Conservation (phyloP, 2,797 vertebrate genomes). For the Streptopelia turtur region DNA sequence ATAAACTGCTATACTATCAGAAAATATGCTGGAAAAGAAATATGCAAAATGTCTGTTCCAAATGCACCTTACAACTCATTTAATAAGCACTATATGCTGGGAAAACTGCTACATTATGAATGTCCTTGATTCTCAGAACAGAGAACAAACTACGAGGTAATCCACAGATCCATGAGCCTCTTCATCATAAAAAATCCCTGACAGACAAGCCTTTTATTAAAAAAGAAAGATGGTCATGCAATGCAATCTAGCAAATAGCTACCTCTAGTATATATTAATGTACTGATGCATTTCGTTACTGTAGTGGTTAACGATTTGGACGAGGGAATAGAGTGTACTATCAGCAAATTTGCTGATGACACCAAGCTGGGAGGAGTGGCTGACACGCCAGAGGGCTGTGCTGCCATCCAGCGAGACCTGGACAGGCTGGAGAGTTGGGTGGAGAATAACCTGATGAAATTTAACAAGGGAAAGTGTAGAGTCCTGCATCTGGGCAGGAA, state of each 20-base stretch:
- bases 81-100: background rate
- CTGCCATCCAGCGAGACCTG: too few species aligned
- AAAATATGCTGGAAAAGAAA: background rate
- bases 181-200: background rate
- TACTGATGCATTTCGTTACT: background rate
- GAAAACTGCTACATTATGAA: background rate
- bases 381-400: too few species aligned
- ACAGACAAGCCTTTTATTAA: background rate
- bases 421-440: too few species aligned
- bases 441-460: too few species aligned
- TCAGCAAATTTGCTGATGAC: too few species aligned
- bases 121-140: background rate
- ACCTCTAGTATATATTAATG: background rate
- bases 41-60: background rate
- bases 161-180: background rate
- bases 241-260: background rate
- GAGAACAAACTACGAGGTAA: background rate
- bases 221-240: background rate
- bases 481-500: too few species aligned
- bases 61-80: background rate
- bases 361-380: too few species aligned
- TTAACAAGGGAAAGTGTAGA: too few species aligned
- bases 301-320: background rate
- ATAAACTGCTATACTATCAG: background rate
- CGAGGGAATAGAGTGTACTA: too few species aligned